These are phyloP conservation scores for Melanchra persicariae DNA, from an alignment of 2,888 invertebrate genomes.

Conservation along the genomic window DNA sequence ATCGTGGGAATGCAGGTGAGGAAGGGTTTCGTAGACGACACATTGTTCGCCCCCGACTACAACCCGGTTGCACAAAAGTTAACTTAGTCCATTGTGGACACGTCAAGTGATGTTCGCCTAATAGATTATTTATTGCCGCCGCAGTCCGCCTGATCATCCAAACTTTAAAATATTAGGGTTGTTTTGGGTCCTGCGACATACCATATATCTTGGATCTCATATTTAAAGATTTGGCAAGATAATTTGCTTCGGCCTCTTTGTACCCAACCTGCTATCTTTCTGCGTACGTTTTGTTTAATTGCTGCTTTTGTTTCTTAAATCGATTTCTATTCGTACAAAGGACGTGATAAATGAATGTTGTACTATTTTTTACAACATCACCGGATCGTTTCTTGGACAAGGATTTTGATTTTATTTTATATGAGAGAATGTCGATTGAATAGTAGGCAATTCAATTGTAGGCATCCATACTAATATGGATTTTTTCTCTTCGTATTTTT, in stretches of 20 bases:
- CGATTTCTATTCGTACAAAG: slow-evolving; percentile 52
- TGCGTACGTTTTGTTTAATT: slow-evolving; percentile 61
- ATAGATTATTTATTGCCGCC: slow-evolving; percentile 89
- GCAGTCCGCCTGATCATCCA: slow-evolving; percentile 77
- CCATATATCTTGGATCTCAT: slow-evolving; percentile 76
- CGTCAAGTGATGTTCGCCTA: slow-evolving; percentile 88
- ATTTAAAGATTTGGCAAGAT: slow-evolving; percentile 82
- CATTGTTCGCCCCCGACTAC: slow-evolving; percentile 79
- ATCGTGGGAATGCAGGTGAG: slow-evolving; percentile 90
- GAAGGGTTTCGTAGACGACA: slow-evolving; percentile 84
- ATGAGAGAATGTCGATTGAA: neutral
- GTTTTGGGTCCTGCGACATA: slow-evolving; percentile 76
- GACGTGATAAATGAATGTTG: slow-evolving; percentile 51
- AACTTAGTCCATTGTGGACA: slow-evolving; percentile 85
- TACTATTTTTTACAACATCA: slow-evolving; percentile 19
- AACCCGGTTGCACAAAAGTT: slow-evolving; percentile 88
- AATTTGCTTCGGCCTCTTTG: slow-evolving; percentile 79
- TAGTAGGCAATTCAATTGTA: no score
- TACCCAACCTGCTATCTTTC: slow-evolving; percentile 61
- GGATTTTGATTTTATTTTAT: neutral
- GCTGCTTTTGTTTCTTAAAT: slow-evolving; percentile 59
- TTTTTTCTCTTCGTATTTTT: no score
- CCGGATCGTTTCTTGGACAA: neutral
- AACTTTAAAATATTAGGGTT: slow-evolving; percentile 88
- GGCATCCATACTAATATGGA: no score